Conservation (phyloP, 2,113 vertebrate genomes). For the Triplophysa dalaica region DNA sequence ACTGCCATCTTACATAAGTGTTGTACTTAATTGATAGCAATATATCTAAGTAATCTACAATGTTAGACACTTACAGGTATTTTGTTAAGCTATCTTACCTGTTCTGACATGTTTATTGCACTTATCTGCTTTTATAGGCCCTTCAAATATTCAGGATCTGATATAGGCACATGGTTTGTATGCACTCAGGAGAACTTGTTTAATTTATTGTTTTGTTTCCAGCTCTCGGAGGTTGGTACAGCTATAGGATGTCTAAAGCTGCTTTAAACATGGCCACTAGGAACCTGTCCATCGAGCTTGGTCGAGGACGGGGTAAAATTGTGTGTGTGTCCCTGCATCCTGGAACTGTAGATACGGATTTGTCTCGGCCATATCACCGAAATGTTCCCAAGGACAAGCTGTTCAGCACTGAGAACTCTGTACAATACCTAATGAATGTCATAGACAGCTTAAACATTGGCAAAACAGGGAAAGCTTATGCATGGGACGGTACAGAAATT, state of each 20-base stretch:
- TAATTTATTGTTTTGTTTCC: not conserved
- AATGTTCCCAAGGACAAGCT: slow-evolving; percentile 67
- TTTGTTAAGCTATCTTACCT: too few relatives aligned
- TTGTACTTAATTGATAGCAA: too few relatives aligned
- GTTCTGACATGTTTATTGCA: too few relatives aligned
- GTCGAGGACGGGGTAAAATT: slow-evolving; percentile 64
- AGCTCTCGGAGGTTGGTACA: slow-evolving; percentile 72
- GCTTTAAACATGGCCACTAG: slow-evolving; percentile 73
- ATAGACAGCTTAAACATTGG: slow-evolving; percentile 60
- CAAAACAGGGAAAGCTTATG: slow-evolving; percentile 68
- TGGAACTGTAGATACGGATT: slow-evolving; percentile 67
- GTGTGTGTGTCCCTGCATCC: slow-evolving; percentile 71
- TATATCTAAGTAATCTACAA: too few relatives aligned
- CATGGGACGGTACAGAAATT: slow-evolving; percentile 61
- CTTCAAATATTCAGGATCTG: too few relatives aligned
- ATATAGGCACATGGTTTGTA: not conserved
- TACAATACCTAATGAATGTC: slow-evolving; percentile 64
- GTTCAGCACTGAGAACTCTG: slow-evolving; percentile 67
- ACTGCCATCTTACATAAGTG: too few relatives aligned
- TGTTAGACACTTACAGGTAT: too few relatives aligned
- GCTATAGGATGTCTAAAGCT: slow-evolving; percentile 71
- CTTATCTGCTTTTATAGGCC: too few relatives aligned
- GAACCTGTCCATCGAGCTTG: slow-evolving; percentile 72
- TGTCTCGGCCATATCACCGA: slow-evolving; percentile 69
- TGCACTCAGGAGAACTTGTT: not conserved